Base-by-base conservation (phyloP, 2,888 invertebrate genomes). In the Diarsia rubi region DNA sequence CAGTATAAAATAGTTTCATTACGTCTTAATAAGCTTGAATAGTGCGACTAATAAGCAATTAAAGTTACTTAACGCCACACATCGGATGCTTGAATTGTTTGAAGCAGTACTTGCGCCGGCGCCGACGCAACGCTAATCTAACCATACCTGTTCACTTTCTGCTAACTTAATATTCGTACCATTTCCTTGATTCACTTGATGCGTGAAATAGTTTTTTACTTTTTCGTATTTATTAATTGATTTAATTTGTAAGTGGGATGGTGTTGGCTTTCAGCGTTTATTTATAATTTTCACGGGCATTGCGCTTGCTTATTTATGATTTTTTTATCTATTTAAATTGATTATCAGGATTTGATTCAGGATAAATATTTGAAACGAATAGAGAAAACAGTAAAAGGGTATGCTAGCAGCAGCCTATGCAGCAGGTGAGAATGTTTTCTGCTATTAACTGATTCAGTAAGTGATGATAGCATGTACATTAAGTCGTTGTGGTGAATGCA, bases 41-140 rank as follows among this genome's bases (percentile, higher is more conserved):
- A 81, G 82, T 82, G 78, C 54, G 77, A 78, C 75, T 90, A 92
- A 92, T 89, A 87, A 91, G 82, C 85, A 88, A 90, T 91, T 89
- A 89, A 79, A 75, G 90, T 93, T 93, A 92, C 90, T 84, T 88
- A 92, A 92, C 90, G 83, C 86, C 82, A 88, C 88, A 91, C 89
- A 89, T 90, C 86, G 81, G 86, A 86, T 81, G 85, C 75, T 78
- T 79, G 83, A 86, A 86, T 87, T 86, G 82, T 87, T 88, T 67
- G 69, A 42, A 75, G 52, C 66, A 57, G 69, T 75, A 74, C 59
- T 54, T 83, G 74, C 66, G 27, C 73, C 42, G 64, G 68, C 65
- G 63, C 69, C 75, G 80, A 88, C 75, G 86, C 86, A 87, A 88
- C 82, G 72, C 69, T 72, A 75, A 87, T 83, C 81, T 79, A 84